phyloP scores from a whole-genome alignment of 2,797 vertebrate genomes.

The Gymnodraco acuticeps region DNA sequence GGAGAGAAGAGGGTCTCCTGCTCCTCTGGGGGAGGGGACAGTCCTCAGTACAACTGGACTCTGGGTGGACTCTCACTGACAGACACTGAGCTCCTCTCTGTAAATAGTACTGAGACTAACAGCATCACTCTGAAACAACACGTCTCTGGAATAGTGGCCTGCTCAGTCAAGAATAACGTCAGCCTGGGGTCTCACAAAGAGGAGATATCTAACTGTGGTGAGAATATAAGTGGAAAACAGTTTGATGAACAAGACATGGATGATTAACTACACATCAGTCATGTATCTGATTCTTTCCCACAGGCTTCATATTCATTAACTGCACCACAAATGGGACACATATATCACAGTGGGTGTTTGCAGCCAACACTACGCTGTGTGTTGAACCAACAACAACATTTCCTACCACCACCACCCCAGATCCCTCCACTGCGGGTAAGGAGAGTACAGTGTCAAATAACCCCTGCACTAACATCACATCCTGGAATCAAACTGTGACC shows the following conservation, averaged over 20 bases:
- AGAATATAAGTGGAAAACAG: not conserved
- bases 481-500: slow-evolving; percentile 16
- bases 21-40: slow-evolving; percentile 41
- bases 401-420: rapidly evolving
- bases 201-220: slow-evolving; percentile 33
- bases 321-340: slow-evolving; percentile 49
- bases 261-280: not conserved
- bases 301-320: slow-evolving; percentile 35
- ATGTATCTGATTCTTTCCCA: not conserved
- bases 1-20: slow-evolving; percentile 62
- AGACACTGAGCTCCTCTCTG: slow-evolving; percentile 1
- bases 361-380: slow-evolving; percentile 45
- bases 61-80: slow-evolving; percentile 57
- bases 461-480: slow-evolving; percentile 27
- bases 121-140: slow-evolving; percentile 58
- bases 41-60: slow-evolving; percentile 67
- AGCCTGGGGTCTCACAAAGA: rapidly evolving
- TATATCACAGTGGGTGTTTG: slow-evolving; percentile 42
- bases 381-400: slow-evolving; percentile 20
- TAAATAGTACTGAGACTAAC: rapidly evolving
- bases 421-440: slow-evolving; percentile 41
- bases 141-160: slow-evolving; percentile 44
- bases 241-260: not conserved
- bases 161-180: slow-evolving; percentile 56
- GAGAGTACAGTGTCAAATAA: slow-evolving; percentile 35